phyloP scores from a whole-genome alignment of 1,140 invertebrate species.

The Danaus melanippus region DNA sequence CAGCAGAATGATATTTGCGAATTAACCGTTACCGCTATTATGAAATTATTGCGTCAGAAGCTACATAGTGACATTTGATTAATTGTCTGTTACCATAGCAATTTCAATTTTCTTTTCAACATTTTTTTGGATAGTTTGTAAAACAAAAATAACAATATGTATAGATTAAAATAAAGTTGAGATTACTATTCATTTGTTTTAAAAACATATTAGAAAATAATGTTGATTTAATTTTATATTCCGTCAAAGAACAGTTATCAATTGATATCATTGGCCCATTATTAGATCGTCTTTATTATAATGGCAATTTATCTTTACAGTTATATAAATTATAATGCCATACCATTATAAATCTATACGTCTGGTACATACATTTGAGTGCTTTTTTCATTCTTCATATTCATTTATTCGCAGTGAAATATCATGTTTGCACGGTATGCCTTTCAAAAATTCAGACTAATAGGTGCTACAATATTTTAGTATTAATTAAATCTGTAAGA shows the following conservation, averaged over 20 bases:
- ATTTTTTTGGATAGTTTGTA: background rate
- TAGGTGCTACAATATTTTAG: too few relatives aligned
- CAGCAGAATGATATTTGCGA: conserved; percentile 36
- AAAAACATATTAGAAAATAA: background rate
- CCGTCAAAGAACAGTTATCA: conserved; percentile 43
- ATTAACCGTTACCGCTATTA: conserved; percentile 46
- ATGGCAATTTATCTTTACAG: conserved; percentile 2
- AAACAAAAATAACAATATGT: background rate
- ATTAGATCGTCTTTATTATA: conserved; percentile 27
- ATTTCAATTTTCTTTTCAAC: conserved; percentile 5
- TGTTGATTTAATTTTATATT: conserved; percentile 13
- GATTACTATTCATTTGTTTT: too few relatives aligned
- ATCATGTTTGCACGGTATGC: too few relatives aligned
- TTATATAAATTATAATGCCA: background rate
- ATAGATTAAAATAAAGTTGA: too few relatives aligned
- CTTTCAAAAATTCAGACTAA: too few relatives aligned
- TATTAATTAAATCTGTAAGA: too few relatives aligned
- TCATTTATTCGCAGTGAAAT: too few relatives aligned
- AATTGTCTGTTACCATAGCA: conserved; percentile 9
- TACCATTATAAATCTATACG: too few relatives aligned
- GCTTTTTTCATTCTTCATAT: too few relatives aligned
- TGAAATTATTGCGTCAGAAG: conserved; percentile 40
- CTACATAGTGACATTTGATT: conserved; percentile 25
- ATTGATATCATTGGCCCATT: conserved; percentile 37
- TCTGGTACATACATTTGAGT: too few relatives aligned